phyloP scores from a whole-genome alignment of 2,113 vertebrate genomes.

The Pavo muticus region DNA sequence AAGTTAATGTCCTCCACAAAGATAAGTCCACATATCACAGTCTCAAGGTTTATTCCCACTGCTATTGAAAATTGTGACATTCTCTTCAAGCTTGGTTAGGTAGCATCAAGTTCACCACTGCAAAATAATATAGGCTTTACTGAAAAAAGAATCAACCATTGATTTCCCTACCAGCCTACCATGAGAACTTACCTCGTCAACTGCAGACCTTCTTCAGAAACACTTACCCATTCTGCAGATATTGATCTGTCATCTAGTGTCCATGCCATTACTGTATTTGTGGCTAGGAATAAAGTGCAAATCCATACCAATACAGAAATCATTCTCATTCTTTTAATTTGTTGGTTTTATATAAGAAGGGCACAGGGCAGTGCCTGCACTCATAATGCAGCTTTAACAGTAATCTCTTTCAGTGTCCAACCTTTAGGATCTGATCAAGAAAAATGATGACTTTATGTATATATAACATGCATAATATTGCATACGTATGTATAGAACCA shows the following conservation, averaged over 20 bases:
- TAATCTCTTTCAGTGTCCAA: accelerated
- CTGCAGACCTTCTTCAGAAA: neutral
- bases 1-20: neutral
- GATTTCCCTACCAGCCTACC: neutral
- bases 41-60: neutral
- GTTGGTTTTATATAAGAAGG: neutral
- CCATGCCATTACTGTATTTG: neutral
- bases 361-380: neutral
- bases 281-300: neutral
- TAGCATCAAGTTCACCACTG: neutral
- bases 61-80: accelerated
- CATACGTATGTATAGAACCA: neutral
- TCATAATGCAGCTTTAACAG: neutral
- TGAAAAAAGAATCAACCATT: neutral
- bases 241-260: neutral
- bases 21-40: neutral
- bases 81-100: neutral
- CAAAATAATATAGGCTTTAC: neutral
- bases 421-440: neutral
- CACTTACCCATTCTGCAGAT: neutral
- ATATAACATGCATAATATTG: accelerated
- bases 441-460: neutral
- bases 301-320: neutral
- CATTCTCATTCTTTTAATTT: neutral
- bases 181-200: neutral